Conservation (phyloP, 2,113 vertebrate species). For the Pandion haliaetus region DNA sequence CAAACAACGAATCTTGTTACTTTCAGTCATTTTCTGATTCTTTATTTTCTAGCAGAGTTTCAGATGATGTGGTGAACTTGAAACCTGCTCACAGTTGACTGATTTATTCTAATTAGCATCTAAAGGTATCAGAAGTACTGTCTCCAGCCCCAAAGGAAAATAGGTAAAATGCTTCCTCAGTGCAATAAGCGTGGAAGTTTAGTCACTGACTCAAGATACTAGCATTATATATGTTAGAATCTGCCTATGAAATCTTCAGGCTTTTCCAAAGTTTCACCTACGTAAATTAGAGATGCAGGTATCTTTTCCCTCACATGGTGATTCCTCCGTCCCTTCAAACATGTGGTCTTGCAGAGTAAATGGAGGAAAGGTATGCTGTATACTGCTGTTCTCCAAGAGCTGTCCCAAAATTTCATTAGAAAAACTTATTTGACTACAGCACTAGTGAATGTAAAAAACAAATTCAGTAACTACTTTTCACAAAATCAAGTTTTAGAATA, state of each 20-base stretch:
- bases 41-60: not conserved
- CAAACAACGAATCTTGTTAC: not conserved
- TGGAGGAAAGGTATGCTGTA: not conserved
- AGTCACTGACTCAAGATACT: not conserved
- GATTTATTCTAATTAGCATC: not conserved
- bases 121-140: not conserved
- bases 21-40: not conserved
- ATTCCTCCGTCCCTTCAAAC: not conserved
- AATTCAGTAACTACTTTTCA: not conserved
- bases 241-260: not conserved
- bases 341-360: not conserved
- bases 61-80: not conserved
- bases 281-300: not conserved
- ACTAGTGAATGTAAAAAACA: not conserved
- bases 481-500: not conserved
- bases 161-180: not conserved
- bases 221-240: not conserved
- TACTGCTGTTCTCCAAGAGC: not conserved
- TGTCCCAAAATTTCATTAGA: not conserved
- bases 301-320: not conserved
- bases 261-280: not conserved
- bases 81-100: not conserved
- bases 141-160: not conserved
- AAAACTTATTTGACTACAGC: not conserved
- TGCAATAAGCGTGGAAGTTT: not conserved